These are phyloP conservation scores for Nymphalis polychloros DNA, from an alignment of 2,888 invertebrate genomes.

Conservation along the genomic window DNA sequence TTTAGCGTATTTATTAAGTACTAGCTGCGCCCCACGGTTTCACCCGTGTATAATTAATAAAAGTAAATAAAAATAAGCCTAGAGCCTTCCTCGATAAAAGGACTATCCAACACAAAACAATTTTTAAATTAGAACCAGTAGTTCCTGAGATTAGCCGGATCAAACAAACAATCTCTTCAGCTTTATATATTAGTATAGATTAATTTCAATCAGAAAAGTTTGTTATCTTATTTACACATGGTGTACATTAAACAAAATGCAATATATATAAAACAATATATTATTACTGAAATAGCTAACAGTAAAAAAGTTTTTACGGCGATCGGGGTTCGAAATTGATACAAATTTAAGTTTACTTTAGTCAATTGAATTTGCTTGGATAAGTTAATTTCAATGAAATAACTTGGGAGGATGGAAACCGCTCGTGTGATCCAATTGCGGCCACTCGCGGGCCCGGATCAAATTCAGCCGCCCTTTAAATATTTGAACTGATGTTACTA, in stretches of 20 bases:
- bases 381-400: conserved; percentile 71
- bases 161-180: no score
- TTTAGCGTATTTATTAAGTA: not conserved
- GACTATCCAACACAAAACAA: no score
- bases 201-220: no score
- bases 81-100: no score
- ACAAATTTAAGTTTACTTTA: conserved; percentile 65
- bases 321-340: conserved; percentile 42
- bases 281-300: conserved; percentile 14
- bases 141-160: no score
- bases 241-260: not conserved
- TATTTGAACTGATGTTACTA: conserved; percentile 70
- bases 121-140: no score
- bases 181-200: no score
- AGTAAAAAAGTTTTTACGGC: conserved; percentile 42
- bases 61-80: no score
- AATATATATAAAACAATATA: conserved; percentile 1
- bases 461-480: conserved; percentile 76
- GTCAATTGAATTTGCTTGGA: conserved; percentile 65
- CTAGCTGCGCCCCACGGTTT: no score
- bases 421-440: conserved; percentile 78
- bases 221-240: not conserved
- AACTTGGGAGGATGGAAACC: conserved; percentile 62
- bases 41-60: no score
- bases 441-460: conserved; percentile 58